These are phyloP conservation scores for Myiagra hebetior DNA, from an alignment of 2,113 vertebrate species.

Conservation along the genomic window DNA sequence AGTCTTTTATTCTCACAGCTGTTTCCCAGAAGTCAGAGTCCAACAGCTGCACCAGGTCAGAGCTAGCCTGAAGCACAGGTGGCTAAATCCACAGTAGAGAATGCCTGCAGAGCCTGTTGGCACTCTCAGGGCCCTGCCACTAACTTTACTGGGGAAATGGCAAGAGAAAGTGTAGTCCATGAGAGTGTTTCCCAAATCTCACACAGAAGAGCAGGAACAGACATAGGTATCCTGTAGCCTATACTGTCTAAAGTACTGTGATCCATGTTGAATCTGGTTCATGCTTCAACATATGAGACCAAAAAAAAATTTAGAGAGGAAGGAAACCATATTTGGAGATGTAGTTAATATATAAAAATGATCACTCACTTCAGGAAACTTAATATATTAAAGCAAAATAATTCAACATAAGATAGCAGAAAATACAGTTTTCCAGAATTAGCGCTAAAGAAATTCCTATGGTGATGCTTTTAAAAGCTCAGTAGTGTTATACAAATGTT, in stretches of 20 bases:
- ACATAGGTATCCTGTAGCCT: neutral
- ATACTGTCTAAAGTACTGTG: neutral
- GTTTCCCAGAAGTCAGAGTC: neutral
- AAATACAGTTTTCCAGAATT: neutral
- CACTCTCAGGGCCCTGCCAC: accelerated
- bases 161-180: neutral
- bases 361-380: neutral
- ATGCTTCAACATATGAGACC: neutral
- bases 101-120: neutral
- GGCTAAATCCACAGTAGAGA: neutral
- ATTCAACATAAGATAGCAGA: neutral
- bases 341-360: neutral
- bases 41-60: neutral
- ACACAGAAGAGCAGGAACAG: neutral
- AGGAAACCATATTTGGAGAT: neutral
- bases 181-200: neutral
- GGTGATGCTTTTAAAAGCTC: neutral
- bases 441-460: neutral
- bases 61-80: neutral
- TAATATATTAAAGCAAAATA: neutral
- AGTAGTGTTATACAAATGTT: neutral
- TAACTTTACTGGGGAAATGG: neutral
- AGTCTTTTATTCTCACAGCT: neutral
- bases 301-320: neutral
- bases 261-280: neutral